Percentiles rank a stretch among this genome's conserved stretches.
These are phyloP conservation scores for Pedionomus torquatus DNA, from an alignment of 2,113 vertebrate species.

Conservation along the genomic window DNA sequence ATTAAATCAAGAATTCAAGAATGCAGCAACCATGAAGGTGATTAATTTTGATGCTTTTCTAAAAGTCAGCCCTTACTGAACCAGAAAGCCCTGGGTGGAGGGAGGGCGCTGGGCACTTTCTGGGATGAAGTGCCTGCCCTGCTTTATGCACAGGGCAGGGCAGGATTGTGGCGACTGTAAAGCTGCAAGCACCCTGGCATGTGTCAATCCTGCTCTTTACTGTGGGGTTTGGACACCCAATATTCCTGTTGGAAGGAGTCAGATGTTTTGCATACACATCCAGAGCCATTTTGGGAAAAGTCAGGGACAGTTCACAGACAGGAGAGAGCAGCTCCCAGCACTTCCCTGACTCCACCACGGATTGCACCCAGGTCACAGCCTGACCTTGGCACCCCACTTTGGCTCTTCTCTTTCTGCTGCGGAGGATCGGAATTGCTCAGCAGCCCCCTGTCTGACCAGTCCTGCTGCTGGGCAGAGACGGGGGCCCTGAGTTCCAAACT, in stretches of 20 bases:
- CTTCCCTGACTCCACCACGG: fast-evolving
- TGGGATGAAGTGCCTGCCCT: not conserved
- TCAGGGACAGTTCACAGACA: not conserved
- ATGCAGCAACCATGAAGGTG: not conserved
- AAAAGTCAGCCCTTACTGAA: not conserved
- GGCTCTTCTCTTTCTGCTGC: not conserved
- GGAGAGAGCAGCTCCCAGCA: not conserved
- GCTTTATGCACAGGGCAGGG: not conserved
- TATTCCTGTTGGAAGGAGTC: not conserved
- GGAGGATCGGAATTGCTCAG: not conserved
- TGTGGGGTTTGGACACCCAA: not conserved
- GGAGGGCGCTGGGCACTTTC: not conserved
- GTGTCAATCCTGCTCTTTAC: not conserved
- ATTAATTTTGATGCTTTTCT: conserved; percentile 5
- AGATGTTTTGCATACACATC: not conserved
- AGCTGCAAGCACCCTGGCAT: not conserved
- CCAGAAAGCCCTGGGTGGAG: not conserved
- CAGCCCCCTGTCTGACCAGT: not conserved
- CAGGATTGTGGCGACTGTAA: not conserved
- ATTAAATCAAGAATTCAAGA: conserved; percentile 11
- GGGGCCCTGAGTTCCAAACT: not conserved
- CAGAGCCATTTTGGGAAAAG: not conserved
- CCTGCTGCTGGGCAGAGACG: not conserved
- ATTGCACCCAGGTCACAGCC: fast-evolving
- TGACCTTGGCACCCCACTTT: fast-evolving